Base-by-base conservation (phyloP, 1,140 invertebrate genomes). In the Drosophila sp. region DNA sequence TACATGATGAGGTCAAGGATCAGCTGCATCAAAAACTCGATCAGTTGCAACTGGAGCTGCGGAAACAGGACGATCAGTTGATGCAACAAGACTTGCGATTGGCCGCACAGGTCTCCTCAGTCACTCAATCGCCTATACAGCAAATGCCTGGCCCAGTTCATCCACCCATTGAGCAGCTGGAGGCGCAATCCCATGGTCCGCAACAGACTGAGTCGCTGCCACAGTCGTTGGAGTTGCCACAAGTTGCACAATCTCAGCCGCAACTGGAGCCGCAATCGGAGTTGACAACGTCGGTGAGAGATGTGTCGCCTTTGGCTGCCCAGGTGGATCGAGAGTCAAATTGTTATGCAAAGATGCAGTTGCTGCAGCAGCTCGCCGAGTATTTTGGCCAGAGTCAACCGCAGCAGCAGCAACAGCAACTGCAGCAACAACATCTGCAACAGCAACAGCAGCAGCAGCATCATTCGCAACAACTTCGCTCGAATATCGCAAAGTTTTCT, bases 281-380 rank as follows among this genome's bases (percentile, higher is more conserved):
- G n/a, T 14, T 43, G 4, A 18, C 21, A 25, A 46, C 18, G 27
- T 1, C 74, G 21, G 6, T 40, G 8, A 29, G 34, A 5, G 14
- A 74, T 38, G 41, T 21, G 21, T n/a, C 53, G 0, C 16, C 48
- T 13, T 32, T 48, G n/a, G 51, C 43, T 4, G 13, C 43, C 8
- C 63, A 58, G 40, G 18, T 62, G 14, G 62, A 57, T 27, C 50
- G 16, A 2, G 50, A 38, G 29, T 27, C 58, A 2, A 65, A 57
- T 40, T 50, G 32, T 11, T 48, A 59, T 50, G 43, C 45, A 0
- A 64, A 54, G 34, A 25, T 87, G 53, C 54, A 72, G 46, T 7
- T 87, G 58, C 45, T 84, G 40, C 74, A 78, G 18, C 77, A 86
- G 34, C 45, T 84, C 16, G 59, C 72, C 7, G 64, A 77, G 0